Evolutionary conservation across 2,888 invertebrate genomes (phyloP), one percentile per base, ranked within the genome.

Genomic region (Eristalinus sepulchralis): DNA sequence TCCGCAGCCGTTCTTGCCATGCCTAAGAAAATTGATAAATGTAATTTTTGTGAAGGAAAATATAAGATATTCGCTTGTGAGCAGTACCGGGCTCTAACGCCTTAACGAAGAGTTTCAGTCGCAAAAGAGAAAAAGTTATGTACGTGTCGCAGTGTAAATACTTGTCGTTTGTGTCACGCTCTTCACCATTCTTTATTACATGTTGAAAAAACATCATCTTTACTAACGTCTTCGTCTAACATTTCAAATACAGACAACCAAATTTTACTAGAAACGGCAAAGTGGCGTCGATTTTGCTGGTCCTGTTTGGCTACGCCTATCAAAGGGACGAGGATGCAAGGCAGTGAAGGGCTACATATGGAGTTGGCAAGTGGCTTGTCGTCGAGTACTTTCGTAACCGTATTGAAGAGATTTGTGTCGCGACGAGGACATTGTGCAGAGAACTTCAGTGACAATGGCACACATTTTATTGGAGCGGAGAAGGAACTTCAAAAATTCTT

Each of bases 301-400:
- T 13, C 71, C 70, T 13, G 17, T 82, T 10, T 59, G 55, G 13
- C 31, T 82, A 20, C 63, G 60, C 2, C 66, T 71, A 6, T 79
- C 75, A 0, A 78, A 75, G 66, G 87, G 75, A 27, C 75, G 79
- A 2, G 79, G 71, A 0, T 24, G 82, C 0, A 83, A 77, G 53
- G 11, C 71, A 1, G 33, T 83, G 0, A 83, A 79, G n/a, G 77
- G 76, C 2, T 77, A 77, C 11, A 59, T 27, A 47, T 81, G 6
- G 72, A 77, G 36, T 34, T 77, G 0, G 36, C 75, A 4, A 39
- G 68, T 9, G 80, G 81, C 27, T 17, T 81, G 0, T 72, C 71
- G 11, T 67, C 81, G 0, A 3, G n/a, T n/a, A n/a, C n/a, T n/a
- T n/a, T n/a, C n/a, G n/a, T 84, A 1, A 39, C 62, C 11, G 81